Base-by-base conservation (phyloP, 1,140 invertebrate genomes). In the Riptortus pedestris region DNA sequence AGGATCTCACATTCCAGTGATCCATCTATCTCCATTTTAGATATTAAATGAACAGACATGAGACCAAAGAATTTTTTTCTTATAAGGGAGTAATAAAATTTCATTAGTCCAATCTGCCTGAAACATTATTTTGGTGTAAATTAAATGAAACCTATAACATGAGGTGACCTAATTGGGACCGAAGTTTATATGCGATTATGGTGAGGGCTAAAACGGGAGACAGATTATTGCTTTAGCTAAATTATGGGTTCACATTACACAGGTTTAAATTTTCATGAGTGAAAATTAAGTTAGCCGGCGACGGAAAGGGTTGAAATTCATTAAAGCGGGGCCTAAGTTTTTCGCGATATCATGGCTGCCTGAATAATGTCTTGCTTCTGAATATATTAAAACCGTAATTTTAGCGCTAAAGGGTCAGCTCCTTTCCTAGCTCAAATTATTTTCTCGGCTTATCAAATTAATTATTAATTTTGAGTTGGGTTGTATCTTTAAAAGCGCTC, bases 321-420 rank as follows among this genome's bases (percentile, higher is more conserved):
- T 47, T 47, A 47, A 47, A 47, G 9, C 22, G 45, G 1, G 12
- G 45, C 18, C 45, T 11, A 47, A 47, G 45, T 47, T 47, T 47
- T 47, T 47, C 22, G 1, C 1, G 18, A n/a, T 20, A 22, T 5
- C 45, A 47, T 22, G 45, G 2, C 45, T n/a, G 3, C 45, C 18
- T 47, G 45, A 47, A 47, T 47, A 47, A 47, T 47, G 4, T 20
- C n/a, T n/a, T 47, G 45, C n/a, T n/a, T n/a, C n/a, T n/a, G 45
- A 47, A 47, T 47, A 47, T 47, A 47, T 47, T 47, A 47, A 47
- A 47, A 47, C 1, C 22, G 9, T 47, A 47, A 47, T 9, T 47
- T 47, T 47, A 47, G 45, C 18, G 22, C 1, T n/a, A 18, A 47
- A 22, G 16, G 45, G 45, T 47, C 45, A 45, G 14, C 1, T 47